Evolutionary conservation across 2,113 vertebrate genomes (phyloP).

Genomic region (Butastur rufipennis): DNA sequence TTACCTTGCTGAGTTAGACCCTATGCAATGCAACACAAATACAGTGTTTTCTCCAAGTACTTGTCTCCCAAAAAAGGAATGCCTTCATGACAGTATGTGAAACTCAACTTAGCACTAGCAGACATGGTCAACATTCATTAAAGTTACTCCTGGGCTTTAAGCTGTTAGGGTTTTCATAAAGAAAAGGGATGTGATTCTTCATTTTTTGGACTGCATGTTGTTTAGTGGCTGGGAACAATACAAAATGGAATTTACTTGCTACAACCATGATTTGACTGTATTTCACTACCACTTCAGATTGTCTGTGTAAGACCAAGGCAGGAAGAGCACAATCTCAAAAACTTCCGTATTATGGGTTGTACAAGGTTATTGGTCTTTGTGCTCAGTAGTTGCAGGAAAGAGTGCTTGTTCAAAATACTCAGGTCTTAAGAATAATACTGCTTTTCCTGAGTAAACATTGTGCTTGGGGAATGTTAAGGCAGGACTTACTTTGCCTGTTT

Average conservation of each 20-base stretch:
- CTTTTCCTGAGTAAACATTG: background rate
- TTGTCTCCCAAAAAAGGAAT: background rate
- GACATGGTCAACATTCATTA: background rate
- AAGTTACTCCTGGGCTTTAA: background rate
- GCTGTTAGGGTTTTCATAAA: background rate
- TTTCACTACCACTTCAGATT: background rate
- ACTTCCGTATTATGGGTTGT: background rate
- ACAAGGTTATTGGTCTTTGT: background rate
- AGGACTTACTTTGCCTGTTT: background rate
- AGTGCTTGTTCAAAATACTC: background rate
- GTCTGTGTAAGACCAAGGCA: background rate
- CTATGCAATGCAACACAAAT: background rate
- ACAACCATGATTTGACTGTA: background rate
- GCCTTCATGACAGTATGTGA: background rate
- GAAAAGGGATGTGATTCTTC: background rate
- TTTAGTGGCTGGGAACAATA: background rate
- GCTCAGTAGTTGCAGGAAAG: background rate
- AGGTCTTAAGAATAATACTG: background rate
- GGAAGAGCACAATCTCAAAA: background rate
- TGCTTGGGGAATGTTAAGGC: background rate
- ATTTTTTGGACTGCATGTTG: background rate
- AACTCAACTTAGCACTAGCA: background rate
- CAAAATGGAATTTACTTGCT: background rate
- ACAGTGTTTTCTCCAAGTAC: background rate
- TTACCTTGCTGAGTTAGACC: background rate